Evolutionary conservation across 2,797 vertebrate species (phyloP).

Genomic region (Phataginus tetradactyla): DNA sequence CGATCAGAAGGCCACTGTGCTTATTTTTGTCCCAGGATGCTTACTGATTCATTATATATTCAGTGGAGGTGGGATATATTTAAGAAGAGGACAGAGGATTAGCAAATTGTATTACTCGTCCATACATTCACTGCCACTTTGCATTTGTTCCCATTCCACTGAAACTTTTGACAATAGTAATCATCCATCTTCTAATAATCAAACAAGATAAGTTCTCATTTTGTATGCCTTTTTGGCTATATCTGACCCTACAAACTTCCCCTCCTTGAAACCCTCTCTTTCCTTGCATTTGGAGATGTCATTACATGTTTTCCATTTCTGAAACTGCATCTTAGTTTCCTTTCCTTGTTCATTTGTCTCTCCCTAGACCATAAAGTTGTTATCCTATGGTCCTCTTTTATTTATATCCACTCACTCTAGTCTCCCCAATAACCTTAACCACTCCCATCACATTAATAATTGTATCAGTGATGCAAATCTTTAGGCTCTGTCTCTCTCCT

Average conservation of each 20-base stretch:
- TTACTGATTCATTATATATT: neutral
- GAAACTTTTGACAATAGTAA: neutral
- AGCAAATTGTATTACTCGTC: neutral
- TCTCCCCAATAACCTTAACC: neutral
- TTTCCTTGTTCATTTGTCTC: slow-evolving; percentile 32
- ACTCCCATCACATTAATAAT: neutral
- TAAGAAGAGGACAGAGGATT: neutral
- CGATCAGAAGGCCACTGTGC: neutral
- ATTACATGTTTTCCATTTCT: slow-evolving; percentile 4
- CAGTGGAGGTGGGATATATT: neutral
- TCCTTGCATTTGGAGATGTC: neutral
- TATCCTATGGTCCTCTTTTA: neutral
- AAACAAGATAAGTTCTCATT: neutral
- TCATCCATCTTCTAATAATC: neutral
- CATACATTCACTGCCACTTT: neutral
- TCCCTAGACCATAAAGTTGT: neutral
- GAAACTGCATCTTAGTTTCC: neutral
- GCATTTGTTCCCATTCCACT: neutral
- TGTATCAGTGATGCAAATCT: neutral
- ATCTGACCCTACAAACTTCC: neutral
- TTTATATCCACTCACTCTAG: neutral
- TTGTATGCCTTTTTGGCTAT: neutral
- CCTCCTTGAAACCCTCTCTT: neutral
- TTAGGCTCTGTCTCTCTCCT: neutral
- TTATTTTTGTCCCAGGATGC: neutral